Percentiles rank a stretch among this genome's conserved stretches.
These are phyloP conservation scores for Tamias sibiricus DNA, from an alignment of 2,113 vertebrate genomes.

Conservation along the genomic window DNA sequence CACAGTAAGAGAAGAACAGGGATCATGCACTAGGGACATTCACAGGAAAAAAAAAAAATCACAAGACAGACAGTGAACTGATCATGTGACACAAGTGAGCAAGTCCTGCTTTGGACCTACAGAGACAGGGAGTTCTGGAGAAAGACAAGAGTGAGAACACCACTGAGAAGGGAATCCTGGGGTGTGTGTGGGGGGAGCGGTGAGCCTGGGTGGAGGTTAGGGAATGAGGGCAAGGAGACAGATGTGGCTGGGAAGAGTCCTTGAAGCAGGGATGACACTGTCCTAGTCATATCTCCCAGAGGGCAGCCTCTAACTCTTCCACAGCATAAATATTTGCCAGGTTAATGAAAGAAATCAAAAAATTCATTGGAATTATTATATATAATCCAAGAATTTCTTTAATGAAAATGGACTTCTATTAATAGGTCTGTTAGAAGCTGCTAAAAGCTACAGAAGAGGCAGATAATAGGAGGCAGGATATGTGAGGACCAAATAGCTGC, in stretches of 20 bases:
- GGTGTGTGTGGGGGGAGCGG: too few species aligned
- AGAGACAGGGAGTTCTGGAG: neutral
- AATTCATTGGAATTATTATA: neutral
- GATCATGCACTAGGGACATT: neutral
- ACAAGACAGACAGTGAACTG: neutral
- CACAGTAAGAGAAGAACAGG: neutral
- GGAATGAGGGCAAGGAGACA: neutral
- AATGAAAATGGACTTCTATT: neutral
- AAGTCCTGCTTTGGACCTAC: neutral
- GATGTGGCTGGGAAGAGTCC: neutral
- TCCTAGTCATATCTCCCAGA: neutral
- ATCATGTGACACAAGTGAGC: neutral
- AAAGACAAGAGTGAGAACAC: neutral
- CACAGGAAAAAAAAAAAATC: neutral
- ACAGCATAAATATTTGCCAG: neutral
- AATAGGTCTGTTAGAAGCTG: neutral
- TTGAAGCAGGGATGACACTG: neutral
- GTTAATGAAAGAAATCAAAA: neutral
- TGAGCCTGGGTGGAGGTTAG: neutral
- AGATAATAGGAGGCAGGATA: neutral
- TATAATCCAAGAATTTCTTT: neutral
- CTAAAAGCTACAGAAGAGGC: neutral
- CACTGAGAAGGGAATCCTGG: too few species aligned
- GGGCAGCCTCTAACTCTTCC: neutral
- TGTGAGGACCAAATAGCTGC: neutral